These are phyloP conservation scores for Matsumurasca onukii DNA, from an alignment of 1,140 invertebrate species.

Conservation along the genomic window DNA sequence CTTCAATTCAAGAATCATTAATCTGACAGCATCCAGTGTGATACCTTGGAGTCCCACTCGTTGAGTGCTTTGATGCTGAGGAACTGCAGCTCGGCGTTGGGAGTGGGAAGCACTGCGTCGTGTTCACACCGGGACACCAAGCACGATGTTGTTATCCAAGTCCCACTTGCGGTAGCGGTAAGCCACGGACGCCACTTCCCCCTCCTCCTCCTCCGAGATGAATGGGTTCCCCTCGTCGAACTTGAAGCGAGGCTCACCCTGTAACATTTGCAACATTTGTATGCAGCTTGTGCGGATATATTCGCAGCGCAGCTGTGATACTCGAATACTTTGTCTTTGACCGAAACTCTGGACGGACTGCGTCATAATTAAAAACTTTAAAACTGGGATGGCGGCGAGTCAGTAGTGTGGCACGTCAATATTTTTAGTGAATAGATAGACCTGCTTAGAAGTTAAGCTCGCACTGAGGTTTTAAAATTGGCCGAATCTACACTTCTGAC, in stretches of 20 bases:
- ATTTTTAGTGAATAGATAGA: no score
- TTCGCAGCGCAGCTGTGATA: no score
- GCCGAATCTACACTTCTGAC: no score
- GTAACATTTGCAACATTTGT: constrained; percentile 37
- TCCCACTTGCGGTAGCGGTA: constrained; percentile 98
- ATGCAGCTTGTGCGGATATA: no score
- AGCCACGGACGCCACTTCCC: constrained; percentile 90
- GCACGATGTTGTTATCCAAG: constrained; percentile 88
- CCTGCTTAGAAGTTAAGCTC: no score
- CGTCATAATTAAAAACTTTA: no score
- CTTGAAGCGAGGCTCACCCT: constrained; percentile 81
- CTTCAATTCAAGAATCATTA: no score
- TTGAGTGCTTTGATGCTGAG: constrained; percentile 97
- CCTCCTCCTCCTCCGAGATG: constrained; percentile 87
- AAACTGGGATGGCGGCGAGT: no score
- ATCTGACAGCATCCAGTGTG: not conserved
- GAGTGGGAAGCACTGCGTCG: constrained; percentile 90
- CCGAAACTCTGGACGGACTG: no score
- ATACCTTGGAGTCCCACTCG: constrained; percentile 94
- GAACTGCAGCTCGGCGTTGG: constrained; percentile 91
- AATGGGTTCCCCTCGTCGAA: constrained; percentile 95
- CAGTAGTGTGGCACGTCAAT: no score
- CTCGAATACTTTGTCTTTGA: no score
- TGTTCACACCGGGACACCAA: constrained; percentile 95
- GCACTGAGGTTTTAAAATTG: no score